Conservation (phyloP, 2,888 invertebrate species). For the Eupsilia transversa region DNA sequence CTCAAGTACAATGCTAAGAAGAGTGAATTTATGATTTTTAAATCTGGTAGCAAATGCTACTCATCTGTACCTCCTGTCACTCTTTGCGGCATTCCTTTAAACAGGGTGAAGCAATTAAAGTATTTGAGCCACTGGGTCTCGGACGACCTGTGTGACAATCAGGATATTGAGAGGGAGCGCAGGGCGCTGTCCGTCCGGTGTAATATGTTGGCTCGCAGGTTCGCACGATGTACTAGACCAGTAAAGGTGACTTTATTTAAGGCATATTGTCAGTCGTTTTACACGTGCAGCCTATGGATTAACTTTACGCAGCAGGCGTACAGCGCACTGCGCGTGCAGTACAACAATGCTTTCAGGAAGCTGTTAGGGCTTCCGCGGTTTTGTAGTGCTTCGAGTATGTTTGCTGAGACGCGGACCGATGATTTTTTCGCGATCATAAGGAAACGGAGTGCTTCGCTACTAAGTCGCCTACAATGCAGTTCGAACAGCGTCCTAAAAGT, state of each 20-base stretch:
- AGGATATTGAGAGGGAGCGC: slow-evolving; percentile 1
- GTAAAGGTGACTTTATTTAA: not conserved
- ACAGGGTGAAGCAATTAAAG: not conserved
- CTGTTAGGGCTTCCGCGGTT: slow-evolving; percentile 35
- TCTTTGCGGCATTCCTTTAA: no score
- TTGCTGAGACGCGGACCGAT: not conserved
- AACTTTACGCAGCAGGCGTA: not conserved
- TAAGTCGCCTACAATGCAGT: no score
- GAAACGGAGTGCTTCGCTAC: no score
- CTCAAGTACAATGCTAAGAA: not conserved
- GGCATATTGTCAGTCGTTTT: not conserved
- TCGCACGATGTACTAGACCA: not conserved
- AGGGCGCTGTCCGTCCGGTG: not conserved
- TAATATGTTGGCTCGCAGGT: not conserved
- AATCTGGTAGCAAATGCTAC: not conserved
- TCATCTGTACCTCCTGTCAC: no score
- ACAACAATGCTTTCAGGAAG: not conserved
- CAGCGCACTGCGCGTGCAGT: not conserved
- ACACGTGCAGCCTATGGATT: not conserved
- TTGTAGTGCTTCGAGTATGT: not conserved
- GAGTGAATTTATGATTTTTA: not conserved
- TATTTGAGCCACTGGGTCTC: not conserved
- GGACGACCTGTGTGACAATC: not conserved
- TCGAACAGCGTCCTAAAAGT: no score
- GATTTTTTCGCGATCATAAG: no score